These are phyloP conservation scores for Gallinago media DNA, from an alignment of 2,113 vertebrate species.

Conservation along the genomic window DNA sequence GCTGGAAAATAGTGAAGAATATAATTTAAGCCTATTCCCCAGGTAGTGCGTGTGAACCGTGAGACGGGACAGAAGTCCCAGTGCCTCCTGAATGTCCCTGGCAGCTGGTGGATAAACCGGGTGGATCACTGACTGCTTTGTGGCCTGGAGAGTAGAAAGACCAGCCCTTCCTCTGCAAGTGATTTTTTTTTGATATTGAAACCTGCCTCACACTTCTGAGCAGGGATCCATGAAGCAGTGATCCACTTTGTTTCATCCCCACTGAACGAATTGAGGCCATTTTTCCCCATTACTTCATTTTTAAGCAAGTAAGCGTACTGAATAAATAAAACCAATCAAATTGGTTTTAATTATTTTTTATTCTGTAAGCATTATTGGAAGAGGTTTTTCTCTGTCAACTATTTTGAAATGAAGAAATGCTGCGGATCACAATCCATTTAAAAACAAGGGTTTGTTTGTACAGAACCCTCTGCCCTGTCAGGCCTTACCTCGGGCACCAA, in stretches of 20 bases:
- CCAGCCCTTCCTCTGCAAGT: background rate
- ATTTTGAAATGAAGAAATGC: background rate
- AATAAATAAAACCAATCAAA: background rate
- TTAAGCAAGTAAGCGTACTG: background rate
- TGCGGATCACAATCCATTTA: background rate
- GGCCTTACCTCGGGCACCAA: accelerated
- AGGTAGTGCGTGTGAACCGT: too few relatives aligned
- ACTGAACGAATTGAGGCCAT: background rate
- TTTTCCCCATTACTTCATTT: background rate
- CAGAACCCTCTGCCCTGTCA: background rate
- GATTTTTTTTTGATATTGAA: background rate
- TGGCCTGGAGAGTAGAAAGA: background rate
- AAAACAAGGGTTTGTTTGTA: accelerated
- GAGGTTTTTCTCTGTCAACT: background rate
- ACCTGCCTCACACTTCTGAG: background rate
- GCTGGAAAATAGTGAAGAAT: background rate
- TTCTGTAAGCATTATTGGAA: background rate
- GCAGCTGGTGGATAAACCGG: background rate
- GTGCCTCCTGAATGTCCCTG: background rate
- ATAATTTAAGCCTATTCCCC: accelerated
- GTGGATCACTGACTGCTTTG: background rate
- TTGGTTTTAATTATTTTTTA: background rate
- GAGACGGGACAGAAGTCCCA: background rate
- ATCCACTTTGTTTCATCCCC: background rate
- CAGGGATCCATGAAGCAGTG: background rate